These are phyloP conservation scores for Hapalemur alaotrensis DNA, from an alignment of 2,797 vertebrate species.

Conservation along the genomic window DNA sequence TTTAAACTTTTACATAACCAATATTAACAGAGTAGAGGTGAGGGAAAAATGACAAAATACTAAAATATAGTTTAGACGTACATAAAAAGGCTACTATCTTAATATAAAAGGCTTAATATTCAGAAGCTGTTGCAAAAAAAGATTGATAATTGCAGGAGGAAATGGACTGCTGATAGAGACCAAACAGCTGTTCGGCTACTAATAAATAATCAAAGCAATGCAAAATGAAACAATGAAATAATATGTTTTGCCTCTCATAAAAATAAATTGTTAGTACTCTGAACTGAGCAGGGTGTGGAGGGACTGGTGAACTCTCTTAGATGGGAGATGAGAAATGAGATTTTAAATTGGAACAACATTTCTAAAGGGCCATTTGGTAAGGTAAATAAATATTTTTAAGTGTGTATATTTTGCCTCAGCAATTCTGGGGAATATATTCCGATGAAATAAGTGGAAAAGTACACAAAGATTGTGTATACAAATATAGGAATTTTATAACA, in stretches of 20 bases:
- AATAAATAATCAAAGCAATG: not conserved
- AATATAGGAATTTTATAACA: not conserved
- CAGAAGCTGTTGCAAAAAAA: not conserved
- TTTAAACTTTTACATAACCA: not conserved
- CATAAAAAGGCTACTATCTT: not conserved
- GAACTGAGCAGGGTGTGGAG: not conserved
- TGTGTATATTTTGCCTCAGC: not conserved
- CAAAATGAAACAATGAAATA: slow-evolving; percentile 2
- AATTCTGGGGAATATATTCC: not conserved
- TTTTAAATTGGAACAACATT: not conserved
- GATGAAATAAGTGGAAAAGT: not conserved
- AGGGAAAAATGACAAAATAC: not conserved
- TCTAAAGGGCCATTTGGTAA: not conserved
- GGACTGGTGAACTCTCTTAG: not conserved
- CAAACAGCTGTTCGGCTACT: not conserved
- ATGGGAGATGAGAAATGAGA: not conserved
- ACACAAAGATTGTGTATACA: not conserved
- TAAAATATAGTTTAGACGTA: not conserved
- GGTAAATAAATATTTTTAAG: not conserved
- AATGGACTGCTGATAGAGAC: not conserved
- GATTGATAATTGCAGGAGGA: not conserved
- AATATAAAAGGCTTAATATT: not conserved
- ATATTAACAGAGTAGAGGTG: not conserved
- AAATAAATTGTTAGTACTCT: not conserved
- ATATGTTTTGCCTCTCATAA: not conserved